Evolutionary conservation across 2,888 invertebrate genomes (phyloP).

Genomic region (Eledone cirrhosa): DNA sequence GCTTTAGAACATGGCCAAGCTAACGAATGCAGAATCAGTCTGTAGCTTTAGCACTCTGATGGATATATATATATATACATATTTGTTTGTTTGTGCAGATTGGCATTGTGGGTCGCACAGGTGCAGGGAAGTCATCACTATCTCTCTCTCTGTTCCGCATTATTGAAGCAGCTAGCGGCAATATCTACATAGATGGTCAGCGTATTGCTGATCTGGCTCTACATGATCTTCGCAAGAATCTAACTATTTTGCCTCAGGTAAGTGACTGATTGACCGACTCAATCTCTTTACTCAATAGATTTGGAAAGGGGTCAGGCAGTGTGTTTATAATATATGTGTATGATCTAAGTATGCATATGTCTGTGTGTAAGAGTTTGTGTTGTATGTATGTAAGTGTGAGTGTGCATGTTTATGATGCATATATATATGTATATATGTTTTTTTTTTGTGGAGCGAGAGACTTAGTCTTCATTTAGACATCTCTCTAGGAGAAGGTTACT

Average conservation of each 20-base stretch:
- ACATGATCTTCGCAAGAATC: slow-evolving; percentile 54
- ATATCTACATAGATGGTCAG: slow-evolving; percentile 57
- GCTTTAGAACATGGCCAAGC: no score
- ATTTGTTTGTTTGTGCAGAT: slow-evolving; percentile 43
- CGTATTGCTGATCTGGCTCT: slow-evolving; percentile 50
- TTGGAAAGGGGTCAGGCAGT: neutral
- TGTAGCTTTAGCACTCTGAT: no score
- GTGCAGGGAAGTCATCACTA: slow-evolving; percentile 63
- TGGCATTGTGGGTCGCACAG: slow-evolving; percentile 63
- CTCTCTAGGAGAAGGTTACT: no score
- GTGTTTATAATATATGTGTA: no score
- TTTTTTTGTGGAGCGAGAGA: no score
- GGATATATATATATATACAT: neutral
- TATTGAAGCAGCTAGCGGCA: slow-evolving; percentile 57
- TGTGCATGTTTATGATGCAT: no score
- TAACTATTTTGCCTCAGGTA: slow-evolving; percentile 64
- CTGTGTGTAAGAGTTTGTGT: no score
- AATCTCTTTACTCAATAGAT: neutral
- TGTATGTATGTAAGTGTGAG: no score
- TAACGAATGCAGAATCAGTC: no score
- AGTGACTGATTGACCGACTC: neutral
- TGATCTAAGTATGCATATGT: no score
- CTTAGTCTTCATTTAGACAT: no score
- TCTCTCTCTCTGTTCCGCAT: slow-evolving; percentile 61
- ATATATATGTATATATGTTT: no score